These are phyloP conservation scores for Clunio marinus DNA, from an alignment of 2,888 invertebrate species.

Conservation along the genomic window DNA sequence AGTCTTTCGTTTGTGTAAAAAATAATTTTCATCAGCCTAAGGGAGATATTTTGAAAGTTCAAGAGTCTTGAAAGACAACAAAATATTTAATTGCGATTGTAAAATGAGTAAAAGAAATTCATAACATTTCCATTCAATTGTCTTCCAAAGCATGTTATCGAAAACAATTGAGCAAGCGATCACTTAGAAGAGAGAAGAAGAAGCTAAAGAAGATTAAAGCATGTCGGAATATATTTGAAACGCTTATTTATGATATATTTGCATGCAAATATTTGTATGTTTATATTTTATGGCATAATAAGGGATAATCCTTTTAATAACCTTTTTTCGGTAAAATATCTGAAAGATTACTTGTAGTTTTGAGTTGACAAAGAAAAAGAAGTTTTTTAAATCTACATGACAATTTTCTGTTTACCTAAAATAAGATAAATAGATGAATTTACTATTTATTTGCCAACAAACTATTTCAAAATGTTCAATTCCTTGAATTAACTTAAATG, in stretches of 20 bases:
- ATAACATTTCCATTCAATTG: constrained; percentile 25
- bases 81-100: constrained; percentile 14
- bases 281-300: not conserved
- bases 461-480: too few relatives aligned
- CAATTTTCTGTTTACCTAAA: too few relatives aligned
- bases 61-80: not conserved
- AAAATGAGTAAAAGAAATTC: constrained; percentile 14
- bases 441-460: too few relatives aligned
- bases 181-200: not conserved
- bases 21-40: constrained; percentile 6
- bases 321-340: too few relatives aligned
- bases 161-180: constrained; percentile 14
- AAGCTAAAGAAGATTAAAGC: constrained; percentile 30
- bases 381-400: too few relatives aligned
- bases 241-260: constrained; percentile 32
- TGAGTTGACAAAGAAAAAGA: too few relatives aligned
- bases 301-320: constrained; percentile 32
- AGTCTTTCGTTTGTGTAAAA: too few relatives aligned
- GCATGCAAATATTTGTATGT: constrained; percentile 26
- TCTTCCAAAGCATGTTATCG: constrained; percentile 4
- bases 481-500: too few relatives aligned
- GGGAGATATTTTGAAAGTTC: not conserved
- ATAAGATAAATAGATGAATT: too few relatives aligned
- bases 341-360: too few relatives aligned
- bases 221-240: constrained; percentile 28